Evolutionary conservation across 1,140 invertebrate species (phyloP).

Genomic region (Drosophila ficusphila): DNA sequence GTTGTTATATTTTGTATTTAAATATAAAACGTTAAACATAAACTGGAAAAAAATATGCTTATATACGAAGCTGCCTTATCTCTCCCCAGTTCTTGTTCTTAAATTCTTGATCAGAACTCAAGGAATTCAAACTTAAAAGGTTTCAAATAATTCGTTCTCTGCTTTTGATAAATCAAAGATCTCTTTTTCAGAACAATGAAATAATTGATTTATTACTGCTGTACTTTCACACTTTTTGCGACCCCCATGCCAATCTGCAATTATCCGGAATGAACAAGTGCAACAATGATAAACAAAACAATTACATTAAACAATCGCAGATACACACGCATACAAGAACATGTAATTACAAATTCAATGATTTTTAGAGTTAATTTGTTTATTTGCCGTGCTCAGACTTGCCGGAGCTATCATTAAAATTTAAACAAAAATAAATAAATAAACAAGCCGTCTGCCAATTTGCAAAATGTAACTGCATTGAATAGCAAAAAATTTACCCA

Average conservation of each 20-base stretch:
- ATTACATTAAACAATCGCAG: slow-evolving; percentile 60
- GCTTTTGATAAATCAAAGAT: not conserved
- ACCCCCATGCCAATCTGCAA: slow-evolving; percentile 15
- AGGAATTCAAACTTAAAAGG: no score
- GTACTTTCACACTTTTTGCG: not conserved
- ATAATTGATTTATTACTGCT: slow-evolving; percentile 57
- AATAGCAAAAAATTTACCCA: slow-evolving; percentile 3
- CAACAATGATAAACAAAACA: slow-evolving; percentile 61
- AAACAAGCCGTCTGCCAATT: slow-evolving; percentile 56
- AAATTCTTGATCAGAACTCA: no score
- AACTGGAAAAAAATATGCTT: no score
- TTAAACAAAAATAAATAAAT: slow-evolving; percentile 59
- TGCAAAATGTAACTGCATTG: slow-evolving; percentile 43
- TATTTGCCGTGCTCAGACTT: slow-evolving; percentile 47
- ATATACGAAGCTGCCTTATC: no score
- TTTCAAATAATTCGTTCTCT: not conserved
- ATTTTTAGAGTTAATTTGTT: slow-evolving; percentile 75
- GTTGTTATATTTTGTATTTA: no score
- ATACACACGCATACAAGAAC: not conserved
- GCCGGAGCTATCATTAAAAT: slow-evolving; percentile 52
- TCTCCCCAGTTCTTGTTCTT: no score
- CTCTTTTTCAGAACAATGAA: slow-evolving; percentile 7
- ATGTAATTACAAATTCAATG: slow-evolving; percentile 51
- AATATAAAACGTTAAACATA: no score
- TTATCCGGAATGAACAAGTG: slow-evolving; percentile 31